These are phyloP conservation scores for Harpalus rubripes DNA, from an alignment of 2,888 invertebrate genomes.

Conservation along the genomic window DNA sequence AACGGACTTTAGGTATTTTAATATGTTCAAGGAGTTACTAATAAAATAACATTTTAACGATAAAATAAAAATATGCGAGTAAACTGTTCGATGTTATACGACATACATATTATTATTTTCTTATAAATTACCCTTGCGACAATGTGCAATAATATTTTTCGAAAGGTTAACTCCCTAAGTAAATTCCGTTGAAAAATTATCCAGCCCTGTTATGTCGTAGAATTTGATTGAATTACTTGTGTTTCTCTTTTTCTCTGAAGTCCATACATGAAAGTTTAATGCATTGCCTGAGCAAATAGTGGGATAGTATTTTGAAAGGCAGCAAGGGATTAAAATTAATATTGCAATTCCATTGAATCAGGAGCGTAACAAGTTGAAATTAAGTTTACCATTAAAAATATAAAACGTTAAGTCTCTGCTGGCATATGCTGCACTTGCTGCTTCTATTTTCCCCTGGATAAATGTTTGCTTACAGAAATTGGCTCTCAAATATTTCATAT, in stretches of 20 bases:
- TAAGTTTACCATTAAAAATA: constrained; percentile 48
- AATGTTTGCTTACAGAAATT: constrained; percentile 59
- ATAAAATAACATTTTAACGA: too few relatives aligned
- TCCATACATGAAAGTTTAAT: background rate
- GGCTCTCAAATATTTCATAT: constrained; percentile 61
- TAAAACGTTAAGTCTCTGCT: constrained; percentile 1
- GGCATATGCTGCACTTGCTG: constrained; percentile 9
- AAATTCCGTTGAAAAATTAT: background rate
- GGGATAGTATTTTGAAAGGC: background rate
- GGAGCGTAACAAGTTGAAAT: constrained; percentile 12
- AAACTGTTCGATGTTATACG: background rate
- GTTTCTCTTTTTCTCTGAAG: background rate
- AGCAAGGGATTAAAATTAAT: constrained; percentile 25
- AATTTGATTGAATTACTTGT: background rate
- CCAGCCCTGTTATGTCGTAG: background rate
- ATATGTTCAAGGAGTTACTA: too few relatives aligned
- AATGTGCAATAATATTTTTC: background rate
- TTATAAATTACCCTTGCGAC: background rate
- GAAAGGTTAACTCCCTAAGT: background rate
- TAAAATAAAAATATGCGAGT: too few relatives aligned
- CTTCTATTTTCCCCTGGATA: constrained; percentile 34
- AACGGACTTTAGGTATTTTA: too few relatives aligned
- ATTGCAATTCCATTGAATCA: constrained; percentile 12
- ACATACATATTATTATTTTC: background rate
- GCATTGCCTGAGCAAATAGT: background rate